Evolutionary conservation across 2,888 invertebrate species (phyloP), one percentile per base, ranked within the genome.

Genomic region (Stenchaetothrips biformis): DNA sequence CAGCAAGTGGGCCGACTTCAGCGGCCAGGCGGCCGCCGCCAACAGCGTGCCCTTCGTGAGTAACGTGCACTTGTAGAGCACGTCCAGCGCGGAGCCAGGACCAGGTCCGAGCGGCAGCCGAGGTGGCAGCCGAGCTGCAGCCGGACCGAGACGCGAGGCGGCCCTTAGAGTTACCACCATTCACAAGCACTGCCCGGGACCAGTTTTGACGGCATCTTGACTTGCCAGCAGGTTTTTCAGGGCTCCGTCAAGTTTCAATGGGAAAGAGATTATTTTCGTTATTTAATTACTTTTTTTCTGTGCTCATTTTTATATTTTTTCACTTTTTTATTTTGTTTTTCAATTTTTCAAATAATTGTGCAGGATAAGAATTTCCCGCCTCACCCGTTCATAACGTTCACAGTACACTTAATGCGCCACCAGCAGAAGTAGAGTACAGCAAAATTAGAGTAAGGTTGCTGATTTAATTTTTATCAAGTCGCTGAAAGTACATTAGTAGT

Each of bases 91-190:
- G 37, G 37, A 37, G 4, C 37, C 37, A 37, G 37, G 37, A 37
- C 37, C 37, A 37, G 4, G 37, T 37, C 37, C 37, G 37, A 37
- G 37, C 37, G 4, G 37, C 37, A 25, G 93, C 94, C 82, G 96
- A n/a, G n/a, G n/a, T n/a, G n/a, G n/a, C n/a, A n/a, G n/a, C 37
- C 37, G 37, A 37, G 37, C 37, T 2, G 37, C 37, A 25, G 93
- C 94, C 82, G 96, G 96, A 83, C 95, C 95, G 77, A 86, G 95
- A 83, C 95, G 95, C 95, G 95, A 83, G 95, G 95, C 95, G 37
- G 2, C 37, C 37, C 37, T 37, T 37, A 37, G 37, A 37, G 37
- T 37, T 37, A 4, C 37, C 37, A 37, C 37, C 37, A 37, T 37
- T 37, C 37, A 37, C 37, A 37, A 37, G 37, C 37, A 37, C 37